Conservation (phyloP, 2,113 vertebrate species). For the Varanus komodoensis region DNA sequence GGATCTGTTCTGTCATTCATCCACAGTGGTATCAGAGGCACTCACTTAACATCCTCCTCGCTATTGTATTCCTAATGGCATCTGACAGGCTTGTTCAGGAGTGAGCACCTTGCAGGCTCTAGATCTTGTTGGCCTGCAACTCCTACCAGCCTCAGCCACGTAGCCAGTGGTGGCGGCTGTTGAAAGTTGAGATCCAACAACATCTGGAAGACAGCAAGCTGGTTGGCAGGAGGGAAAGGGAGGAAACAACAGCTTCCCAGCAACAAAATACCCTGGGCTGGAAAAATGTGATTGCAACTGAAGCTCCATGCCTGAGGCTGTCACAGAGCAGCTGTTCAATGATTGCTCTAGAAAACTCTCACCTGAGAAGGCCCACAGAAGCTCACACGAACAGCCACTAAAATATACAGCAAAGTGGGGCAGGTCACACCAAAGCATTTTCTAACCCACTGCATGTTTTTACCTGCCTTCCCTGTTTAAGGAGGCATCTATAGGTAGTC, state of each 20-base stretch:
- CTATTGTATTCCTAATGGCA: background rate
- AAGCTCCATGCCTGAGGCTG: too few relatives aligned
- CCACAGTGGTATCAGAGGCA: background rate
- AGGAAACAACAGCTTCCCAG: background rate
- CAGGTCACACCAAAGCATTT: conserved; percentile 49
- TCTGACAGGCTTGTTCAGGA: background rate
- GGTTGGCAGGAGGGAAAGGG: background rate
- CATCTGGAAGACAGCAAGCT: background rate
- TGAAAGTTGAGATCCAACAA: too few relatives aligned
- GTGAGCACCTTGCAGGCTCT: too few relatives aligned
- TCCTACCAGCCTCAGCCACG: too few relatives aligned
- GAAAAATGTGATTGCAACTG: background rate
- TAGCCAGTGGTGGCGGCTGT: too few relatives aligned
- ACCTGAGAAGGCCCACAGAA: background rate
- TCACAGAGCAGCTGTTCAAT: background rate
- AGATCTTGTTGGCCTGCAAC: too few relatives aligned
- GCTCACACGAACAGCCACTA: background rate
- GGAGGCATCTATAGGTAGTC: conserved; percentile 65
- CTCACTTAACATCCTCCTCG: background rate
- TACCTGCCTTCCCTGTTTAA: conserved; percentile 70
- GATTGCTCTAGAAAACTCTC: background rate
- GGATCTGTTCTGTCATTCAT: background rate
- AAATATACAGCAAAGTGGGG: background rate
- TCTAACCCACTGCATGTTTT: conserved; percentile 51
- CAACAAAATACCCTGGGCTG: too few relatives aligned